phyloP scores from a whole-genome alignment of 2,797 vertebrate species.

The Sitta carolinensis region DNA sequence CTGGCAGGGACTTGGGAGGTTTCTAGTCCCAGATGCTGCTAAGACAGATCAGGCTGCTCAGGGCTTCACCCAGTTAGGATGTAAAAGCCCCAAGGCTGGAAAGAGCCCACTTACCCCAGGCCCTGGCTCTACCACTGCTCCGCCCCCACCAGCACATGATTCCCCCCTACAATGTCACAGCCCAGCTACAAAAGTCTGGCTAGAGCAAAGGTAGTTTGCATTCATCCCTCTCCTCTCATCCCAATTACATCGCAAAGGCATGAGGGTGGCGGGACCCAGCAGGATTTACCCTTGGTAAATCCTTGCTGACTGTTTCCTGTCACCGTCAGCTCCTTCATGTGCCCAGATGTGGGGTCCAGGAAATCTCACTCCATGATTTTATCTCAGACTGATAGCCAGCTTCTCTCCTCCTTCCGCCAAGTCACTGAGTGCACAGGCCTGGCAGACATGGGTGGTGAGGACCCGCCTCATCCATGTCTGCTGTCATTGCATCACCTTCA shows the following conservation, averaged over 20 bases:
- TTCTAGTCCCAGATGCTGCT: background rate
- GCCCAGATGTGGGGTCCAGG: background rate
- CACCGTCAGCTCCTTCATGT: background rate
- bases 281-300: background rate
- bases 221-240: background rate
- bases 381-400: background rate
- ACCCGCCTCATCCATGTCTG: background rate
- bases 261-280: background rate
- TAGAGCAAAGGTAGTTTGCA: background rate
- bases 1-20: background rate
- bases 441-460: background rate
- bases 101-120: fast-evolving
- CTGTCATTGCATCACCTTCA: background rate
- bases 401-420: background rate
- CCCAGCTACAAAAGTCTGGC: background rate
- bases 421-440: background rate
- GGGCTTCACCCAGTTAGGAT: background rate
- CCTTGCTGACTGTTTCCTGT: background rate
- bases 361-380: background rate
- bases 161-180: background rate
- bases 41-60: background rate
- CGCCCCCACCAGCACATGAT: background rate
- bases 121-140: background rate
- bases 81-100: background rate
- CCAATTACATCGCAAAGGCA: fast-evolving